These are phyloP conservation scores for Pocota personata DNA, from an alignment of 2,888 invertebrate genomes.

Conservation along the genomic window DNA sequence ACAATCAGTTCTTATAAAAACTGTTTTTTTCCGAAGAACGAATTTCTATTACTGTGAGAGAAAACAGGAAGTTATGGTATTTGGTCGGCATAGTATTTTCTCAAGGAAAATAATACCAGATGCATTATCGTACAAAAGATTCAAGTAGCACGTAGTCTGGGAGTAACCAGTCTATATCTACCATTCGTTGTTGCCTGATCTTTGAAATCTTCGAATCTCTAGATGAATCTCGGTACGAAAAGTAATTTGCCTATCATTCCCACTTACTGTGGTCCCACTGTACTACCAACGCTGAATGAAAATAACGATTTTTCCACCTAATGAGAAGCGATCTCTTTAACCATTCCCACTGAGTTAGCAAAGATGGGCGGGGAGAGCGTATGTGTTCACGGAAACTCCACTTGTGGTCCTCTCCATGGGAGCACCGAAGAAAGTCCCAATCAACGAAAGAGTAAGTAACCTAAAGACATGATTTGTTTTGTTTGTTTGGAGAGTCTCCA, in stretches of 20 bases:
- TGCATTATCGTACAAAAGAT: too few relatives aligned
- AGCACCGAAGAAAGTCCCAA: slow-evolving; percentile 40
- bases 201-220: background rate
- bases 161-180: too few relatives aligned
- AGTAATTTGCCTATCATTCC: background rate
- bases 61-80: too few relatives aligned
- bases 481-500: slow-evolving; percentile 31
- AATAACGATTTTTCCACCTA: background rate
- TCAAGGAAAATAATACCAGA: too few relatives aligned
- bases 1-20: too few relatives aligned
- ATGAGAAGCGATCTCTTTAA: slow-evolving; percentile 22
- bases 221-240: background rate
- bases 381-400: slow-evolving; percentile 2
- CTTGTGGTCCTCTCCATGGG: background rate
- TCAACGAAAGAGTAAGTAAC: slow-evolving; percentile 55
- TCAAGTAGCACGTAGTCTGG: too few relatives aligned
- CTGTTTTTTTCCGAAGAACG: too few relatives aligned
- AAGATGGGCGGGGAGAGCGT: background rate
- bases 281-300: background rate
- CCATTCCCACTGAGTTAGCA: background rate
- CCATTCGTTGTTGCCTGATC: too few relatives aligned
- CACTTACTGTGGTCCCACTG: background rate
- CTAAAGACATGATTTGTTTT: slow-evolving; percentile 54
- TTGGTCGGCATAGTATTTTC: too few relatives aligned
- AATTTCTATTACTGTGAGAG: too few relatives aligned